Percentiles rank a stretch among this genome's conserved stretches.
phyloP scores from a whole-genome alignment of 1,140 invertebrate species.

The Centruroides sculpturatus region DNA sequence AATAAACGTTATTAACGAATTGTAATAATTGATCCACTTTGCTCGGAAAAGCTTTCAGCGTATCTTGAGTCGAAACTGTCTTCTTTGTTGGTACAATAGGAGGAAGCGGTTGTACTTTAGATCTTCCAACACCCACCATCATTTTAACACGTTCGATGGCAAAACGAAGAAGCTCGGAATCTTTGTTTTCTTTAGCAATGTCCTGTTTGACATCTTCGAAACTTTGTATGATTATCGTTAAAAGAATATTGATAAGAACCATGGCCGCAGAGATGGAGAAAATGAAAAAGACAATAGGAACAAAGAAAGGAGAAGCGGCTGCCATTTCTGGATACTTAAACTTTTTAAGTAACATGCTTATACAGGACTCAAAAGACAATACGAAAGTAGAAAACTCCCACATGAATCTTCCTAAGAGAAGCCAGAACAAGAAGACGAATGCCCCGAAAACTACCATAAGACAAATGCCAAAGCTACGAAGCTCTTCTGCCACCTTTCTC shows the following conservation, averaged over 20 bases:
- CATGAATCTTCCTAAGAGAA: conserved; percentile 30
- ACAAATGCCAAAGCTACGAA: conserved; percentile 22
- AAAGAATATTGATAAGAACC: conserved; percentile 38
- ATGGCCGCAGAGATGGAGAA: conserved; percentile 36
- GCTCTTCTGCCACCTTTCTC: conserved; percentile 22
- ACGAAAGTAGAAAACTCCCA: conserved; percentile 32
- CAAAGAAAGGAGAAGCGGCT: conserved; percentile 27
- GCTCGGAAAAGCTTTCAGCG: conserved; percentile 22
- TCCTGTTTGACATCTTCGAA: conserved; percentile 25
- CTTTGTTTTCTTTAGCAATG: conserved; percentile 21
- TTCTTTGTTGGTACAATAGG: neutral
- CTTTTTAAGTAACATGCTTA: conserved; percentile 39
- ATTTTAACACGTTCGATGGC: conserved; percentile 20
- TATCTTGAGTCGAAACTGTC: conserved; percentile 20
- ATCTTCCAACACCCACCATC: conserved; percentile 11
- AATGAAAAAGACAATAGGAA: conserved; percentile 34
- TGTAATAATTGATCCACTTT: conserved; percentile 29
- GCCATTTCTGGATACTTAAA: conserved; percentile 35
- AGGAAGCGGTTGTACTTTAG: conserved; percentile 1
- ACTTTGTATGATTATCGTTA: conserved; percentile 37
- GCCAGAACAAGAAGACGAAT: conserved; percentile 33
- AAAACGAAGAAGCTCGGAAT: conserved; percentile 24
- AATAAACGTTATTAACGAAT: conserved; percentile 31
- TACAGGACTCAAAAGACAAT: conserved; percentile 30
- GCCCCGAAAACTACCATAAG: conserved; percentile 25